phyloP scores from a whole-genome alignment of 1,140 invertebrate species.

The Megalonaias nervosa region DNA sequence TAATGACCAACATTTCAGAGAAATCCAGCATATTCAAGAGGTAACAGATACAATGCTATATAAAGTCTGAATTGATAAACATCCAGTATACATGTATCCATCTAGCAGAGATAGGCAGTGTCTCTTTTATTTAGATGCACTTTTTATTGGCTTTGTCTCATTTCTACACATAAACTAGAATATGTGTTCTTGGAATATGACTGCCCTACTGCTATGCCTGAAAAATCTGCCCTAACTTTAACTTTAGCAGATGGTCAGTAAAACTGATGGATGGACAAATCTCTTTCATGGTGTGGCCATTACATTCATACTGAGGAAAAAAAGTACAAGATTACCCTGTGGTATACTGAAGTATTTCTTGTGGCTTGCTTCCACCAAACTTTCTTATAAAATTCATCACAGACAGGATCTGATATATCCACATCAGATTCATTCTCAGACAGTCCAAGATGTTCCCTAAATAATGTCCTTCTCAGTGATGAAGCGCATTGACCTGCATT shows the following conservation, averaged over 20 bases:
- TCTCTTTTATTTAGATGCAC: too few species aligned
- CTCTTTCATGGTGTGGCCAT: not conserved
- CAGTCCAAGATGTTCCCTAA: slow-evolving; percentile 88
- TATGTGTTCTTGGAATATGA: not conserved
- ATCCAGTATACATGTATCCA: too few species aligned
- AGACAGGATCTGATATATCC: slow-evolving; percentile 77
- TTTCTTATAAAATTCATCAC: slow-evolving; percentile 80
- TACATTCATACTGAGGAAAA: not conserved
- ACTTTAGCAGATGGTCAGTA: not conserved
- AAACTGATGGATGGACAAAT: not conserved
- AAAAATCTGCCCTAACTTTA: not conserved
- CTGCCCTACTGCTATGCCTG: not conserved
- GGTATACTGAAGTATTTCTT: slow-evolving; percentile 88
- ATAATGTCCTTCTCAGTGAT: slow-evolving; percentile 86
- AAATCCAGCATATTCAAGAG: too few species aligned
- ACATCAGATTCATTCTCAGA: slow-evolving; percentile 70
- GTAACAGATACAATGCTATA: too few species aligned
- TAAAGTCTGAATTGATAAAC: too few species aligned
- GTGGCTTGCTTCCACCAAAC: slow-evolving; percentile 85
- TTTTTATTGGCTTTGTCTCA: too few species aligned
- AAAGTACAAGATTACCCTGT: slow-evolving; percentile 77
- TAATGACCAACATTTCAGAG: too few species aligned
- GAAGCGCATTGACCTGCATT: slow-evolving; percentile 89
- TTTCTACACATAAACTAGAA: not conserved
- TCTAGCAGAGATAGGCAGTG: too few species aligned